Percentiles rank a stretch among this genome's conserved stretches.
phyloP scores from a whole-genome alignment of 2,888 invertebrate genomes.

The Drosophila quasianomalipes region DNA sequence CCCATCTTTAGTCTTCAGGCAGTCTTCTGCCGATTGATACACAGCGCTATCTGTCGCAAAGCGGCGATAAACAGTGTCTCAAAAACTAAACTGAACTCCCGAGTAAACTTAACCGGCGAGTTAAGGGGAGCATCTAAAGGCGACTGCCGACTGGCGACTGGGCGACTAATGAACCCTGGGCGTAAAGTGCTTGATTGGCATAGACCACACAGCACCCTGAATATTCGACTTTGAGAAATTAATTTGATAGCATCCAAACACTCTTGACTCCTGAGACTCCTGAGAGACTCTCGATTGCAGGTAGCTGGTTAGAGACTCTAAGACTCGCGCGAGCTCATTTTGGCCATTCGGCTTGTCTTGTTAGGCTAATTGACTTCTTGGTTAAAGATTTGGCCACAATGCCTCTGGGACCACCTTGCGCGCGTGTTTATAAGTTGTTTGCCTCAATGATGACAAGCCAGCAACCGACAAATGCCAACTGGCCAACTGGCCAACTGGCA shows the following conservation, averaged over 20 bases:
- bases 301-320: slow-evolving; percentile 42
- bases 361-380: slow-evolving; percentile 84
- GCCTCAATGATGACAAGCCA: slow-evolving; percentile 58
- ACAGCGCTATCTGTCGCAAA: slow-evolving; percentile 56
- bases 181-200: slow-evolving; percentile 82
- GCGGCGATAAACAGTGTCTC: slow-evolving; percentile 52
- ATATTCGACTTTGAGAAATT: slow-evolving; percentile 60
- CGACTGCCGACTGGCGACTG: slow-evolving; percentile 3
- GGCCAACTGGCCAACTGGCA: slow-evolving; percentile 21
- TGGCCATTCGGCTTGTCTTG: slow-evolving; percentile 71
- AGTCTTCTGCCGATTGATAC: slow-evolving; percentile 28
- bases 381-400: slow-evolving; percentile 37
- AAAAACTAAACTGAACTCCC: slow-evolving; percentile 8
- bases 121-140: not conserved
- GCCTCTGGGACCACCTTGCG: slow-evolving; percentile 66
- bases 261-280: slow-evolving; percentile 15
- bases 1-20: not conserved
- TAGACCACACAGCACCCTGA: slow-evolving; percentile 70
- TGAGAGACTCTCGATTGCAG: slow-evolving; percentile 22
- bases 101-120: not conserved
- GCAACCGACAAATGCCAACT: slow-evolving; percentile 25
- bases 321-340: slow-evolving; percentile 41
- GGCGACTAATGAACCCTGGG: slow-evolving; percentile 71
- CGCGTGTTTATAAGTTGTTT: slow-evolving; percentile 64
- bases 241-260: slow-evolving; percentile 63